These are phyloP conservation scores for Stenoptilia bipunctidactyla DNA, from an alignment of 2,888 invertebrate species.

Conservation along the genomic window DNA sequence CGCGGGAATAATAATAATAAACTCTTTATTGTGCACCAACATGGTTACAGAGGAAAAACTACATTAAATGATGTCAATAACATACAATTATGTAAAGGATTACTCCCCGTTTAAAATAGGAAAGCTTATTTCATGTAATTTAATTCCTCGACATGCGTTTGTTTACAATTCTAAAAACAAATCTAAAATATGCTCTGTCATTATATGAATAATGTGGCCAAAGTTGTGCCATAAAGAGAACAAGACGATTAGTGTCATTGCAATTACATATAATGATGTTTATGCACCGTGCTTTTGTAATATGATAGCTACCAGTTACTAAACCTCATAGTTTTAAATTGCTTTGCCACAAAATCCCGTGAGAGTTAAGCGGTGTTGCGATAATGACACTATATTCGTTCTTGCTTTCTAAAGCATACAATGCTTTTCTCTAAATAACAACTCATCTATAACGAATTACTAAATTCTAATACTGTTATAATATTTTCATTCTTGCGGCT, in stretches of 20 bases:
- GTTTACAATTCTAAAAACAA: too few species aligned
- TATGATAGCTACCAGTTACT: slow-evolving; percentile 21
- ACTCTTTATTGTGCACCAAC: too few species aligned
- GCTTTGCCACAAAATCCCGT: slow-evolving; percentile 29
- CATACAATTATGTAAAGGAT: too few species aligned
- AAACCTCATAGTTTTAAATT: slow-evolving; percentile 19
- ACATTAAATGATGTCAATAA: too few species aligned
- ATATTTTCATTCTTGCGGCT: too few species aligned
- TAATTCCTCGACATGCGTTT: too few species aligned
- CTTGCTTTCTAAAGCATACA: slow-evolving; percentile 35
- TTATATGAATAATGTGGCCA: not conserved
- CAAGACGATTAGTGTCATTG: slow-evolving; percentile 42
- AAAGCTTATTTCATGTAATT: too few species aligned
- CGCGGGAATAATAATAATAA: too few species aligned
- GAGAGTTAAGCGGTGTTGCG: slow-evolving; percentile 19
- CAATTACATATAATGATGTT: slow-evolving; percentile 34
- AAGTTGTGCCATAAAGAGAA: slow-evolving; percentile 23
- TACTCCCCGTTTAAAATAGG: too few species aligned
- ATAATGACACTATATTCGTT: slow-evolving; percentile 21
- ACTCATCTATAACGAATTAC: not conserved
- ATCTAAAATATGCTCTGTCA: too few species aligned
- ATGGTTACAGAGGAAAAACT: too few species aligned
- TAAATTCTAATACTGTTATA: too few species aligned
- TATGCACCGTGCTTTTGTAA: slow-evolving; percentile 31
- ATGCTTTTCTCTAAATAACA: not conserved